Percentiles rank a stretch among this genome's conserved stretches.
These are phyloP conservation scores for Hoplodrina ambigua DNA, from an alignment of 2,888 invertebrate species.

Conservation along the genomic window DNA sequence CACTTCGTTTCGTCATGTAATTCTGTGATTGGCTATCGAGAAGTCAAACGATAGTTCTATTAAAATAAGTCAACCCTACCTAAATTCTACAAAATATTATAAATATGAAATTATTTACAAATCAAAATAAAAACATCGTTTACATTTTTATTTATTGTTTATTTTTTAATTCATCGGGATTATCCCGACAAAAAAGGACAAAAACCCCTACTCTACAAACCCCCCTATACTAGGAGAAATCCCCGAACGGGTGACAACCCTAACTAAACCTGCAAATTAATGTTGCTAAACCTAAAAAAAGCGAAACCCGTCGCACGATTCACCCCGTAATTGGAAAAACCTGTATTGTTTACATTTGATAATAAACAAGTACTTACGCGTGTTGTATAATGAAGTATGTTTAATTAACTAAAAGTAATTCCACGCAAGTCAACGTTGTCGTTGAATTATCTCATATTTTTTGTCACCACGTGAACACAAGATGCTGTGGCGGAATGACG, in stretches of 20 bases:
- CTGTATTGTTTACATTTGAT: conserved; percentile 25
- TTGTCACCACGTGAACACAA: conserved; percentile 50
- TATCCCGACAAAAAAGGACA: no score
- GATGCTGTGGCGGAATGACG: conserved; percentile 55
- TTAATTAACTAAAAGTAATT: conserved; percentile 40
- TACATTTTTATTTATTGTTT: no score
- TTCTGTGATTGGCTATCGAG: background rate
- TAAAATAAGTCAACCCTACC: no score
- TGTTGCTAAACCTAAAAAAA: background rate
- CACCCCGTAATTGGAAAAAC: conserved; percentile 36
- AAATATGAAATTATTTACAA: no score
- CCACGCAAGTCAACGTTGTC: conserved; percentile 27
- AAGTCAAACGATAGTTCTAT: background rate
- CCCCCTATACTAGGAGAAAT: no score
- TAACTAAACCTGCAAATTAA: background rate
- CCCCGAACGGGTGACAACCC: no score
- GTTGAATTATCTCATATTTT: conserved; percentile 48
- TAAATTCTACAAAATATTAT: no score
- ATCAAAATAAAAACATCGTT: no score
- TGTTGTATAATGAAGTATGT: conserved; percentile 28
- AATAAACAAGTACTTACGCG: conserved; percentile 26
- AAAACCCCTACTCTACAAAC: no score
- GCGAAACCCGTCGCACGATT: background rate
- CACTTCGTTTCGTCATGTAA: background rate
- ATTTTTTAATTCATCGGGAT: no score